These are phyloP conservation scores for Chloropsis hardwickii DNA, from an alignment of 2,113 vertebrate genomes.

Conservation along the genomic window DNA sequence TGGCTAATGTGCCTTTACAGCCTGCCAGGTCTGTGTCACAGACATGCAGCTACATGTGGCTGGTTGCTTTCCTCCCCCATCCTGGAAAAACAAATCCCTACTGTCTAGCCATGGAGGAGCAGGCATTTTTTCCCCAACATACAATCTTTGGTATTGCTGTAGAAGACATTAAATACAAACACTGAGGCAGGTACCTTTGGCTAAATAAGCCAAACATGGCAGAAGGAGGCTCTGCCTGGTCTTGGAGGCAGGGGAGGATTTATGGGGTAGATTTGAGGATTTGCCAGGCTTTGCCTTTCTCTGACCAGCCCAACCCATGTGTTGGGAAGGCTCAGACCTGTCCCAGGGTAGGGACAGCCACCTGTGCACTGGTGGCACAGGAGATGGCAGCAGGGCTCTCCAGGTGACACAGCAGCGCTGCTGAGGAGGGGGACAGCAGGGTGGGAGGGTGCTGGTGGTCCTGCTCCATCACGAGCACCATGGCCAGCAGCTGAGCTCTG, in stretches of 20 bases:
- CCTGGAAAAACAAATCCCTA: slow-evolving; percentile 3
- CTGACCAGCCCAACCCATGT: neutral
- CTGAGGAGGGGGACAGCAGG: neutral
- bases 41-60: neutral
- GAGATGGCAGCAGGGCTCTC: neutral
- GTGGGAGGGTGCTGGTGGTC: no score
- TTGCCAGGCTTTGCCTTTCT: neutral
- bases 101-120: neutral
- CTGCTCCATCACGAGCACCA: neutral
- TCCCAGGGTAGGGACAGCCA: neutral
- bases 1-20: neutral
- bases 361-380: fast-evolving
- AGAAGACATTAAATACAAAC: neutral
- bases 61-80: neutral
- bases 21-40: neutral
- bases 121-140: neutral
- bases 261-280: neutral
- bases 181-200: neutral
- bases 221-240: neutral
- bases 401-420: fast-evolving
- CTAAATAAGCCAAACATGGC: neutral
- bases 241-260: neutral
- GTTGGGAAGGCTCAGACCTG: neutral
- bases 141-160: neutral
- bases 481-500: fast-evolving